phyloP scores from a whole-genome alignment of 1,140 invertebrate genomes.

The Tetramorium parvispinum region DNA sequence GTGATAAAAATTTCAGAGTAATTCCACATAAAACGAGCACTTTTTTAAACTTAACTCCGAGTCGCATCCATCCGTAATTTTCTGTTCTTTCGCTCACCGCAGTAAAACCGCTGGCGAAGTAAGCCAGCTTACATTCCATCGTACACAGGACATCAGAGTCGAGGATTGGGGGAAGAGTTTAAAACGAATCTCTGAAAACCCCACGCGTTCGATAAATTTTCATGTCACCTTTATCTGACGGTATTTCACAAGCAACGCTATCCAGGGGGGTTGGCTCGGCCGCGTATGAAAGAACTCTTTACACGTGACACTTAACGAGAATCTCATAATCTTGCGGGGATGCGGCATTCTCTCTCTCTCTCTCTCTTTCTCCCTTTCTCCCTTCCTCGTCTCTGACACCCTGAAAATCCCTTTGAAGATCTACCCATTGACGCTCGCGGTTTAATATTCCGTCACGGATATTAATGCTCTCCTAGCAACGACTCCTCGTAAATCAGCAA shows the following conservation, averaged over 20 bases:
- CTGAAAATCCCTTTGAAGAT: constrained; percentile 74
- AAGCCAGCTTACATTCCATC: constrained; percentile 31
- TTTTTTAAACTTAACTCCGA: constrained; percentile 7
- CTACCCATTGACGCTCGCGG: constrained; percentile 73
- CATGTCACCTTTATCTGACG: constrained; percentile 62
- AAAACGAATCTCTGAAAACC: constrained; percentile 56
- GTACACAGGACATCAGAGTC: neutral
- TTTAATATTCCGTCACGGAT: constrained; percentile 76
- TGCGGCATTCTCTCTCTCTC: constrained; percentile 62
- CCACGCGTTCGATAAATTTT: constrained; percentile 62
- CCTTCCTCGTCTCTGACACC: constrained; percentile 14
- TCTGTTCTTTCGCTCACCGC: constrained; percentile 16
- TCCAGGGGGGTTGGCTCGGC: constrained; percentile 23
- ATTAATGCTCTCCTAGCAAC: constrained; percentile 74
- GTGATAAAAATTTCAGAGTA: constrained; percentile 19
- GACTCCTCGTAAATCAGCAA: constrained; percentile 73
- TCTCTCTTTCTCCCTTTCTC: constrained; percentile 31
- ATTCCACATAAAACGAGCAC: neutral
- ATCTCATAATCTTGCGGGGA: constrained; percentile 74
- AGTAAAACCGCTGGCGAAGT: constrained; percentile 12
- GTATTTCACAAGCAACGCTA: constrained; percentile 65
- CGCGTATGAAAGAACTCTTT: constrained; percentile 73
- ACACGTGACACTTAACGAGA: constrained; percentile 75
- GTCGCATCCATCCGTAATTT: constrained; percentile 11
- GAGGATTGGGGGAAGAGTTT: constrained; percentile 19